Percentiles rank a stretch among this genome's conserved stretches.
phyloP scores from a whole-genome alignment of 2,888 invertebrate genomes.

The Agrochola litura region DNA sequence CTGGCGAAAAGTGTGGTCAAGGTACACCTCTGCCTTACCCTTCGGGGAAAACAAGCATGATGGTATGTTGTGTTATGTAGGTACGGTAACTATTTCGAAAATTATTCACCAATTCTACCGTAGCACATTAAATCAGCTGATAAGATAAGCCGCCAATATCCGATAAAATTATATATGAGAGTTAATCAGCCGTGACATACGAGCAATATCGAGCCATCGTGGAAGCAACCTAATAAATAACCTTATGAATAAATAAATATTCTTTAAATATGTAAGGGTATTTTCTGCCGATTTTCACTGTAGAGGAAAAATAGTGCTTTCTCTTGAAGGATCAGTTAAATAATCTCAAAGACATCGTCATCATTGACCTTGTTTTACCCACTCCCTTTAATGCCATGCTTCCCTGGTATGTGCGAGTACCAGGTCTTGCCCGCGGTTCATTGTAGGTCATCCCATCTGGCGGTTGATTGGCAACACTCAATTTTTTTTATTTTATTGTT shows the following conservation, averaged over 20 bases:
- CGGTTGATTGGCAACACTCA: not conserved
- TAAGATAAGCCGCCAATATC: slow-evolving; percentile 27
- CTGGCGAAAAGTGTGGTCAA: not conserved
- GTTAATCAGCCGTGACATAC: slow-evolving; percentile 38
- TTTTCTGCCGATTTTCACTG: slow-evolving; percentile 5
- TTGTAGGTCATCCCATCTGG: not conserved
- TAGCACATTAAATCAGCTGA: slow-evolving; percentile 26
- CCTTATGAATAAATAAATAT: slow-evolving; percentile 50
- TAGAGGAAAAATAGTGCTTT: no score
- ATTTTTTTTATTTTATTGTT: no score
- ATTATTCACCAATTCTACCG: slow-evolving; percentile 20
- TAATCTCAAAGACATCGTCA: not conserved
- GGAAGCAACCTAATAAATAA: slow-evolving; percentile 43
- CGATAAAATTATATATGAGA: slow-evolving; percentile 37
- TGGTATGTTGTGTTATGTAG: not conserved
- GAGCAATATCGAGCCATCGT: slow-evolving; percentile 22
- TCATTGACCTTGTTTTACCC: not conserved
- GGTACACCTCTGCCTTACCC: not conserved
- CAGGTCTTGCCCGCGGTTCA: not conserved
- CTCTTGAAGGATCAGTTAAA: not conserved
- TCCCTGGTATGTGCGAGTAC: no score
- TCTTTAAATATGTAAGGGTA: slow-evolving; percentile 25
- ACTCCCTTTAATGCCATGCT: not conserved
- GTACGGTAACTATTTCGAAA: not conserved
- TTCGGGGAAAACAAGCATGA: not conserved